A percentile compares a stretch with the other conserved stretches of the same genome.
Conservation (phyloP, 2,797 vertebrate genomes). For the Epinephelus coioides region DNA sequence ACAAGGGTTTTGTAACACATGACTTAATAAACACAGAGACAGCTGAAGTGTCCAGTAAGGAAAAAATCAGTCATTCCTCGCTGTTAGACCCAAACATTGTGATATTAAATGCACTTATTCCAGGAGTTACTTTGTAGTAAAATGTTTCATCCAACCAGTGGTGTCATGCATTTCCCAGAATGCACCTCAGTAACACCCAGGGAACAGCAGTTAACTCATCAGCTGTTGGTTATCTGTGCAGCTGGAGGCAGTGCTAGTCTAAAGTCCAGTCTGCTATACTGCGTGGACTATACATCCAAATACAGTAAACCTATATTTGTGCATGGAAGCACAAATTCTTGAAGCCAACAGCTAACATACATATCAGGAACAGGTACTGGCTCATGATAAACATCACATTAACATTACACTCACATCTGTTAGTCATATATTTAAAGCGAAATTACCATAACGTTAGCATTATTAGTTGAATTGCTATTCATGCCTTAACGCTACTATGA, state of each 20-base stretch:
- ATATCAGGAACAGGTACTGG: background rate
- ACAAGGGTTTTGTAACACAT: too few relatives aligned
- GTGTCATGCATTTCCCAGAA: background rate
- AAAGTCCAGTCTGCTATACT: background rate
- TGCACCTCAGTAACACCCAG: slow-evolving; percentile 6
- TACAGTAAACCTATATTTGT: background rate
- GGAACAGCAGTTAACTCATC: background rate
- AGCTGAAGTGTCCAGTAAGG: background rate
- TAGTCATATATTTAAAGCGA: background rate
- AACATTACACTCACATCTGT: background rate
- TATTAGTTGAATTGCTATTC: background rate
- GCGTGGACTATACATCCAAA: background rate
- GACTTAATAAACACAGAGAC: too few relatives aligned
- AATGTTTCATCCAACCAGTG: background rate
- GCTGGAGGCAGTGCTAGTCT: background rate
- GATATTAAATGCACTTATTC: background rate
- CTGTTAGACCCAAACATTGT: too few relatives aligned
- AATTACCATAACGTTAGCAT: too few relatives aligned
- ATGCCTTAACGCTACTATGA: background rate
- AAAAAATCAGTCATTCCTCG: too few relatives aligned
- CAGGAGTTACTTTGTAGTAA: background rate
- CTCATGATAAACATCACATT: background rate
- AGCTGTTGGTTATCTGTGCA: slow-evolving; percentile 5
- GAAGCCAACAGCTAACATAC: background rate
- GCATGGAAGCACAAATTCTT: background rate